phyloP scores from a whole-genome alignment of 2,888 invertebrate species.

The Dryocosmus kuriphilus region DNA sequence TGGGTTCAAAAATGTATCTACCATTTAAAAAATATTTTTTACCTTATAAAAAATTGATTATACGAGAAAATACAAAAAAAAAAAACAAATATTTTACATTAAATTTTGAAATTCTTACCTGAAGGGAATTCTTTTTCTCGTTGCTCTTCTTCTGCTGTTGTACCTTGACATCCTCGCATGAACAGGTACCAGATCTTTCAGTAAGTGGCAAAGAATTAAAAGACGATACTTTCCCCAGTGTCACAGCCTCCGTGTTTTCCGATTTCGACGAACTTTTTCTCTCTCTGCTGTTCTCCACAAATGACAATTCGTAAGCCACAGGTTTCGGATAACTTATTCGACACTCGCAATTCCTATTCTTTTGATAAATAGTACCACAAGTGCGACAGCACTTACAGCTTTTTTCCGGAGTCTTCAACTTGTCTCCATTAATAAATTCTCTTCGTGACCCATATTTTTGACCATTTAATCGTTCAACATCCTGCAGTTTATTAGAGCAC shows the following conservation, averaged over 20 bases:
- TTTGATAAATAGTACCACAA: slow-evolving; percentile 69
- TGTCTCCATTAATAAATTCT: slow-evolving; percentile 24
- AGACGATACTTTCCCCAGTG: slow-evolving; percentile 49
- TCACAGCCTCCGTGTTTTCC: slow-evolving; percentile 39
- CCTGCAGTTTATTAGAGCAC: slow-evolving; percentile 56
- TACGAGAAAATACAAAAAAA: neutral
- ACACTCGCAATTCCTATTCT: slow-evolving; percentile 66
- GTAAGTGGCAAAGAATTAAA: slow-evolving; percentile 49
- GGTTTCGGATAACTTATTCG: slow-evolving; percentile 71
- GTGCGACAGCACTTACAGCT: slow-evolving; percentile 64
- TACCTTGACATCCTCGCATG: slow-evolving; percentile 60
- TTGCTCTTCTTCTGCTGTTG: slow-evolving; percentile 44
- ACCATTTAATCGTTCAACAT: slow-evolving; percentile 45
- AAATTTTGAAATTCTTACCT: slow-evolving; percentile 54
- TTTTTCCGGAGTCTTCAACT: slow-evolving; percentile 50
- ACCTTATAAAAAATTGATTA: too few species aligned
- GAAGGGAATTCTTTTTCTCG: slow-evolving; percentile 61
- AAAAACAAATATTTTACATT: neutral
- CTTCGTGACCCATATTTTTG: slow-evolving; percentile 38
- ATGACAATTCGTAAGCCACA: slow-evolving; percentile 78
- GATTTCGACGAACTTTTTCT: slow-evolving; percentile 44
- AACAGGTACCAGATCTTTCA: slow-evolving; percentile 56
- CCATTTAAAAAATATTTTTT: too few species aligned
- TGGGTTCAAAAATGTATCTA: too few species aligned
- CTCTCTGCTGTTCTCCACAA: slow-evolving; percentile 65